Conservation (phyloP, 2,797 vertebrate genomes). For the Hylomyscus alleni region DNA sequence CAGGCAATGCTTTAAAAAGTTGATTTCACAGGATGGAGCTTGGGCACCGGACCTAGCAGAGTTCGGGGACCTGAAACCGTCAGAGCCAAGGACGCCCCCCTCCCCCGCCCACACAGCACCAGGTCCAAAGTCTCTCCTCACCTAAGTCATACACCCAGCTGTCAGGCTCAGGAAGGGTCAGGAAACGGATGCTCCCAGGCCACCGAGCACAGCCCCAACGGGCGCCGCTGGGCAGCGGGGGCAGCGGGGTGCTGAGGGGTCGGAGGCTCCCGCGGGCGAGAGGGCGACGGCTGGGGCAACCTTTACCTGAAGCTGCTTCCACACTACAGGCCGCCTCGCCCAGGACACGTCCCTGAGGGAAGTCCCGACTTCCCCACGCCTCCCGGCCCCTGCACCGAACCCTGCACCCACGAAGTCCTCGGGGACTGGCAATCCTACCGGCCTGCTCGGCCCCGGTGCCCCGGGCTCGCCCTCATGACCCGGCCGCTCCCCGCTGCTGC, state of each 20-base stretch:
- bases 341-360: constrained; percentile 66
- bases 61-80: not conserved
- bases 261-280: not conserved
- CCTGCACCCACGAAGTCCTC: constrained; percentile 62
- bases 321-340: constrained; percentile 65
- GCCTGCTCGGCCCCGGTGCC: constrained; percentile 61
- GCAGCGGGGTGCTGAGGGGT: not conserved
- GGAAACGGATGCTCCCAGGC: constrained; percentile 39
- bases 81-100: not conserved
- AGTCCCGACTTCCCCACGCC: constrained; percentile 51
- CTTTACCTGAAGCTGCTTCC: constrained; percentile 81
- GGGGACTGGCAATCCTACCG: constrained; percentile 37
- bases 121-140: constrained; percentile 46
- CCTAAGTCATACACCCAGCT: constrained; percentile 50
- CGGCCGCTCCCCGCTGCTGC: not conserved
- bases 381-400: constrained; percentile 68
- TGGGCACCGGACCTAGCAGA: not conserved
- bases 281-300: constrained; percentile 66
- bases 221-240: not conserved
- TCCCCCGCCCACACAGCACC: not conserved
- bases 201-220: not conserved
- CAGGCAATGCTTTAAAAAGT: constrained; percentile 51
- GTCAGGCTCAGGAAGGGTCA: constrained; percentile 48
- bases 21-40: not conserved
- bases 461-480: constrained; percentile 72